Evolutionary conservation across 2,113 vertebrate species (phyloP).

Genomic region (Cynocephalus volans): DNA sequence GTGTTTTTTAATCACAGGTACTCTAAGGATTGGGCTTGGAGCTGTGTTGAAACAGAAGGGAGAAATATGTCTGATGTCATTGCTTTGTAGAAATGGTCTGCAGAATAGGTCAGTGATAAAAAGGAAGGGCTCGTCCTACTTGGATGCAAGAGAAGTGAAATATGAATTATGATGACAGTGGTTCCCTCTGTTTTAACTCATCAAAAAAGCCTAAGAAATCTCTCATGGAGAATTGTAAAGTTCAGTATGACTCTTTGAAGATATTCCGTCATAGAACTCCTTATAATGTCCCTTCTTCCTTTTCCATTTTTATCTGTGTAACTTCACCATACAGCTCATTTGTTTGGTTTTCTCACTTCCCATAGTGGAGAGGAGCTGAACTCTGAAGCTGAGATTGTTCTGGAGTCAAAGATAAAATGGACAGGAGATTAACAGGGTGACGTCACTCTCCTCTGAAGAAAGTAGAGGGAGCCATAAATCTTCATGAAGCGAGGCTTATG

Average conservation of each 20-base stretch:
- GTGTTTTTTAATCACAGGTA: neutral
- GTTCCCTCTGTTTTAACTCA: neutral
- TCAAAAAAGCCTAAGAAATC: neutral
- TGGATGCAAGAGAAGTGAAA: neutral
- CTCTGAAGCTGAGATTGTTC: neutral
- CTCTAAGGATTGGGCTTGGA: neutral
- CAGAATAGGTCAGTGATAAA: neutral
- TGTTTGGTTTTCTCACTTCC: neutral
- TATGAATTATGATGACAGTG: neutral
- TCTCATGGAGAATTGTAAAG: neutral
- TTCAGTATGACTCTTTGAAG: neutral
- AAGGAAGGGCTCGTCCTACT: neutral
- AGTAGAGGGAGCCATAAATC: fast-evolving
- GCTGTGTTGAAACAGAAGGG: neutral
- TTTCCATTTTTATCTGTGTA: neutral
- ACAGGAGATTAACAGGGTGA: fast-evolving
- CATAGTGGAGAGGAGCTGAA: neutral
- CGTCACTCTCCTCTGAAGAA: fast-evolving
- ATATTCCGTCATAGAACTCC: neutral
- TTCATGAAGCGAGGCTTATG: fast-evolving
- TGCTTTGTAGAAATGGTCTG: neutral
- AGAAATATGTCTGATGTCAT: neutral
- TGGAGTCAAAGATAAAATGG: neutral
- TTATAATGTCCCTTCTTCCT: neutral
- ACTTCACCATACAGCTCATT: neutral